Base-by-base conservation (phyloP, 2,113 vertebrate genomes). In the Mesembrinibis cayennensis region DNA sequence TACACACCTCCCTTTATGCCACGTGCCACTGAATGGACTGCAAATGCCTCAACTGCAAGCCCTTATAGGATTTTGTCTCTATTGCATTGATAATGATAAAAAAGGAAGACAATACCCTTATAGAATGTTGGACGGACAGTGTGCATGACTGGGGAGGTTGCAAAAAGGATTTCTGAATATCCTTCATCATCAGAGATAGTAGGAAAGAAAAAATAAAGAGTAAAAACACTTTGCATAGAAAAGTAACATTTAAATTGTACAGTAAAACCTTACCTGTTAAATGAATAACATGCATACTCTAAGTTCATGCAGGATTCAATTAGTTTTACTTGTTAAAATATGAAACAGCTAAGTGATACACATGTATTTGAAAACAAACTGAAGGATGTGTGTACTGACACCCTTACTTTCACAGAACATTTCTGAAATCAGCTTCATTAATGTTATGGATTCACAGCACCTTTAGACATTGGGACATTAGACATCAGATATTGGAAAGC, bases 131-230 rank as follows among this genome's bases (percentile, higher is more conserved):
- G 98, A 91, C 63, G 96, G 80, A 98, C 97, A 97, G 97, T 98
- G 87, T 98, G 97, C 96, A 92, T 97, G 96, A 97, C 97, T 98
- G 97, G 98, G 98, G 96, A 98, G 96, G 97, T 97, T 98, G 97
- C 97, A 97, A 98, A 98, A 98, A 96, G 97, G 98, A 98, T 97
- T 96, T 98, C 97, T 97, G 98, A 98, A 97, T 97, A 96, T 97
- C 97, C 98, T 98, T 98, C 96, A 98, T 94, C 96, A 98, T 97
- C 97, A 98, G 91, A 98, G 97, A 98, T 82, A 98, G 93, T 96
- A 95, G 95, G 90, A 95, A 93, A 97, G 95, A 95, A 95, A 97
- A 91, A 90, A 87, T 97, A 97, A 83, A 93, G 90, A 97, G n/a
- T 89, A 93, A 97, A 93, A 97, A 42, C 74, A 96, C 69, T 90